Percentiles rank a stretch among this genome's conserved stretches.
phyloP scores from a whole-genome alignment of 2,797 vertebrate species.

The Melanotaenia pygmaea region DNA sequence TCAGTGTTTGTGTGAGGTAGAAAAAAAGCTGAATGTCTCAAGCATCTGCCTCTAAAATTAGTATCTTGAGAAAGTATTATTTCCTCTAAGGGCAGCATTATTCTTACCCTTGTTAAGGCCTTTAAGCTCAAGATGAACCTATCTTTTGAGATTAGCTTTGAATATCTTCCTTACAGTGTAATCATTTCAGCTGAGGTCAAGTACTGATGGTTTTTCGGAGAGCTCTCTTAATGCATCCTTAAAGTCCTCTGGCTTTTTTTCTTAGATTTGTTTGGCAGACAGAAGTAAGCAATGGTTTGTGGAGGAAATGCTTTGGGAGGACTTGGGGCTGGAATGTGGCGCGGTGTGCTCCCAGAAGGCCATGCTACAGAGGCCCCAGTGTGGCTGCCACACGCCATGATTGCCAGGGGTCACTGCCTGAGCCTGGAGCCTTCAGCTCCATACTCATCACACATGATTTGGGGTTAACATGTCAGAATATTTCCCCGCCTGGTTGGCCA shows the following conservation, averaged over 20 bases:
- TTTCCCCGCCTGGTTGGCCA: constrained; percentile 40
- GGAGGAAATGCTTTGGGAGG: constrained; percentile 72
- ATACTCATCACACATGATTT: constrained; percentile 60
- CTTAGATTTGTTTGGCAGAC: constrained; percentile 73
- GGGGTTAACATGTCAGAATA: constrained; percentile 69
- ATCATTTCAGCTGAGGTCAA: constrained; percentile 77
- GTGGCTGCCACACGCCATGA: constrained; percentile 77
- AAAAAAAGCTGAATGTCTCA: constrained; percentile 26
- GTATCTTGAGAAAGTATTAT: constrained; percentile 51
- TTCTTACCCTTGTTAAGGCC: constrained; percentile 61
- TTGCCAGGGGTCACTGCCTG: constrained; percentile 73
- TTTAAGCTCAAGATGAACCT: constrained; percentile 74
- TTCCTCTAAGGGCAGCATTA: constrained; percentile 63
- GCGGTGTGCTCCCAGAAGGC: constrained; percentile 68
- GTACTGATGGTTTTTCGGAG: constrained; percentile 75
- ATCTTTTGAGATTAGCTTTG: constrained; percentile 74
- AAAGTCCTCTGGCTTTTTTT: constrained; percentile 74
- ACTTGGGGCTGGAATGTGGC: constrained; percentile 72
- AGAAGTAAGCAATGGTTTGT: constrained; percentile 67
- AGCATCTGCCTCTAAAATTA: constrained; percentile 46
- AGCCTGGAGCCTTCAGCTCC: constrained; percentile 60
- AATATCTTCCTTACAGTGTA: constrained; percentile 74
- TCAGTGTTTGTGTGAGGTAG: not conserved
- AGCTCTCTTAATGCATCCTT: constrained; percentile 74
- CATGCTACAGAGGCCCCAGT: constrained; percentile 57